Evolutionary conservation across 2,797 vertebrate genomes (phyloP), one percentile per base, ranked within the genome.

Genomic region (Phrynocephalus vlangalii): DNA sequence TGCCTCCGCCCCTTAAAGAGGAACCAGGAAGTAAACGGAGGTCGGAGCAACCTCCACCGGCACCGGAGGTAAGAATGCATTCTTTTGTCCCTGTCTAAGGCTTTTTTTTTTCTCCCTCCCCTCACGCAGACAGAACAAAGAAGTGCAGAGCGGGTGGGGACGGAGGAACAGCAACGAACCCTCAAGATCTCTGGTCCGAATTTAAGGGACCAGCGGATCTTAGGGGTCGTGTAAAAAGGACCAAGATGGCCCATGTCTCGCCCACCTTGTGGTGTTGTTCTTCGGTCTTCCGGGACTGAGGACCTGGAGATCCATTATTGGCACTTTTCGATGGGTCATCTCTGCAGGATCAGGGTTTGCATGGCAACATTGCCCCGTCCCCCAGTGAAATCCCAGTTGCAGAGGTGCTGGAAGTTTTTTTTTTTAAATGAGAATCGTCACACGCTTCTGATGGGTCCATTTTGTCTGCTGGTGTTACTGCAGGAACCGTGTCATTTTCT

Each of bases 401-500:
- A 78, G 85, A 13, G 70, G 16, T 28, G 0, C n/a, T 15, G 68
- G 80, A 91, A 92, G 24, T 50, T 33, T 2, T 33, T 33, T 18
- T 38, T 86, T 5, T 89, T 5, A 88, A 56, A 9, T 52, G 11
- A 75, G 68, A 83, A 86, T 71, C n/a, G 28, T 84, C 82, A 1
- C 52, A 6, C 0, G 9, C 56, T 52, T 30, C 26, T 0, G 15
- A 24, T 73, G 73, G 2, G 67, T 48, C 15, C 80, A 75, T 67
- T 88, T 5, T 63, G 63, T 26, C 38, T 52, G 33, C 5, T 78
- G 87, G 9, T 5, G 13, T 1, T 0, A 0, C 1, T 63, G 50
- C 26, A 75, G 3, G n/a, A 86, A 90, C 56, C 1, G 0, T 1
- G 4, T 13, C 0, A 1, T 82, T 90, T 90, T 52, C 66, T n/a